Evolutionary conservation across 2,797 vertebrate genomes (phyloP), one percentile per base, ranked within the genome.

Genomic region (Phoeniculus purpureus): DNA sequence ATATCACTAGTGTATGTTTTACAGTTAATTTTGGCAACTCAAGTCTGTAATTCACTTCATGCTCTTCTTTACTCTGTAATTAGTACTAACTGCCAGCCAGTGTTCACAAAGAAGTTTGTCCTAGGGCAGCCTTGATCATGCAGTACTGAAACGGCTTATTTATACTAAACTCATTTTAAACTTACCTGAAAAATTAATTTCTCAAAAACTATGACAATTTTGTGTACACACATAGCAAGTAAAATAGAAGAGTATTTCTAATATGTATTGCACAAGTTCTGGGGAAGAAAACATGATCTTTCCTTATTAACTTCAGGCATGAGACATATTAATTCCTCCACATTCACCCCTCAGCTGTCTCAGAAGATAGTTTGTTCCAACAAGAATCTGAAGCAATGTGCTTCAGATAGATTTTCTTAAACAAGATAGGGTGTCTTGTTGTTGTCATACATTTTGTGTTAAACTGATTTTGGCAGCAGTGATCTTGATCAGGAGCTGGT

Each of bases 1-100:
- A 56, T 92, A 89, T 86, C 80, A 29, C 8, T 50, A 67, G 14
- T 67, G 4, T 52, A 59, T 22, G 4, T 62, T 94, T 81, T 84
- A 43, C 26, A 51, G 56, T 64, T 81, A 91, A 88, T 91, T 94
- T 47, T 85, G 81, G 86, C 60, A 90, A 80, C 67, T 76, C 56
- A 81, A 29, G 29, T 56, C 43, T 90, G 52, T 61, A 90, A 91
- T 84, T 15, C 54, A 73, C 25, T 87, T 45, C 17, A 64, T 7
- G 19, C 52, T 90, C 17, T 85, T 91, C 86, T 90, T 0, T 0
- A 19, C 88, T 90, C 78, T 74, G 22, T 73, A 91, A 81, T 77
- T 87, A 73, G 40, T 43, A 50, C 74, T 78, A 75, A 65, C 32
- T 81, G n/a, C 37, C 18, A 86, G 54, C 5, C 25, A 76, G 6